A percentile compares a stretch with the other conserved stretches of the same genome.
Conservation (phyloP, 2,888 invertebrate species). For the Celastrina argiolus region DNA sequence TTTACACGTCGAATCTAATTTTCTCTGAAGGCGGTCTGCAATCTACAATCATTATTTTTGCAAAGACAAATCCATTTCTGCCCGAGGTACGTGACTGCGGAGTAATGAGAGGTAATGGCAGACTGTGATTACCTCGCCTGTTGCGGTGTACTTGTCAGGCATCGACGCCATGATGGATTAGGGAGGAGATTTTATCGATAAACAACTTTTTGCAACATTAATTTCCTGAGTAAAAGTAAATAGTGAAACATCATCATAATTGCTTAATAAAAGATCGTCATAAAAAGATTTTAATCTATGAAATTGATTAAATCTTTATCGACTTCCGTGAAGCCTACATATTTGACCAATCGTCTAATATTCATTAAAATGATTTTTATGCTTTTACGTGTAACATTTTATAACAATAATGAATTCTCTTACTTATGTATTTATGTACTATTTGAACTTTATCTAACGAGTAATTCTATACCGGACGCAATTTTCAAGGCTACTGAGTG, state of each 20-base stretch:
- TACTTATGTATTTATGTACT: not conserved
- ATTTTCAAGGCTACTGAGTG: constrained; percentile 5
- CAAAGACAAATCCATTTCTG: constrained; percentile 77
- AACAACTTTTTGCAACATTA: constrained; percentile 21
- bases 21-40: constrained; percentile 71
- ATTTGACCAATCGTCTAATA: not conserved
- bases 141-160: constrained; percentile 36
- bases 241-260: not conserved
- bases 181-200: constrained; percentile 14
- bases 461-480: constrained; percentile 13
- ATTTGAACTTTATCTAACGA: not conserved
- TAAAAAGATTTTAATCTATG: not conserved
- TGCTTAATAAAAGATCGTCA: not conserved
- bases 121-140: constrained; percentile 58
- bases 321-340: not conserved
- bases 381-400: not conserved
- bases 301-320: not conserved
- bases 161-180: constrained; percentile 20
- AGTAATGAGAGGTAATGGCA: constrained; percentile 73
- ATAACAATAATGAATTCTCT: not conserved
- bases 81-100: constrained; percentile 70
- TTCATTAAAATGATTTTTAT: no score
- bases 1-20: constrained; percentile 71
- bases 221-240: not conserved
- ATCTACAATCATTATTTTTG: constrained; percentile 75